Evolutionary conservation across 2,888 invertebrate genomes (phyloP).

Genomic region (Dicycla oo): DNA sequence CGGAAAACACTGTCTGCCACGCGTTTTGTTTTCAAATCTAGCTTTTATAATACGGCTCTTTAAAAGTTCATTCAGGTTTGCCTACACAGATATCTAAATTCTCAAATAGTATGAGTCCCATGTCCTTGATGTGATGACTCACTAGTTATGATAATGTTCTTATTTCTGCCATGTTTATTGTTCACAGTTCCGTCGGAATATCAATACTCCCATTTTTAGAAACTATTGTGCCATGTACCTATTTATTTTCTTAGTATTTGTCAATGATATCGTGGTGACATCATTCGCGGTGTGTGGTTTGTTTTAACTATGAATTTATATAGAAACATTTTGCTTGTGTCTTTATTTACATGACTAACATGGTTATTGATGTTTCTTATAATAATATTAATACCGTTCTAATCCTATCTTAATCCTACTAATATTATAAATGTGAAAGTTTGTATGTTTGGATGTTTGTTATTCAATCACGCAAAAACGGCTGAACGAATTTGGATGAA

Average conservation of each 20-base stretch:
- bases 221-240: constrained; percentile 48
- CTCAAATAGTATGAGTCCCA: constrained; percentile 39
- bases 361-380: too few species aligned
- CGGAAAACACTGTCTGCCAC: neutral
- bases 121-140: constrained; percentile 59
- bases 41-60: constrained; percentile 39
- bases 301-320: constrained; percentile 15
- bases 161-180: constrained; percentile 55
- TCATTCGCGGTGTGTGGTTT: constrained; percentile 56
- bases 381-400: too few species aligned
- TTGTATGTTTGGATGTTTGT: too few species aligned
- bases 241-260: constrained; percentile 61
- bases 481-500: too few species aligned
- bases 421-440: too few species aligned
- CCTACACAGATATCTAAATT: constrained; percentile 69
- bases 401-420: too few species aligned
- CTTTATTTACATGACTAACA: too few species aligned
- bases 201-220: constrained; percentile 63
- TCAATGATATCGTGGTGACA: constrained; percentile 54
- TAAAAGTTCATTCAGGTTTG: constrained; percentile 60
- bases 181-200: constrained; percentile 51
- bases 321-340: neutral
- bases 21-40: constrained; percentile 18
- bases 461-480: too few species aligned
- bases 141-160: constrained; percentile 41